Percentiles rank a stretch among this genome's conserved stretches.
phyloP scores from a whole-genome alignment of 2,113 vertebrate species.

The Nothocercus nigrocapillus region DNA sequence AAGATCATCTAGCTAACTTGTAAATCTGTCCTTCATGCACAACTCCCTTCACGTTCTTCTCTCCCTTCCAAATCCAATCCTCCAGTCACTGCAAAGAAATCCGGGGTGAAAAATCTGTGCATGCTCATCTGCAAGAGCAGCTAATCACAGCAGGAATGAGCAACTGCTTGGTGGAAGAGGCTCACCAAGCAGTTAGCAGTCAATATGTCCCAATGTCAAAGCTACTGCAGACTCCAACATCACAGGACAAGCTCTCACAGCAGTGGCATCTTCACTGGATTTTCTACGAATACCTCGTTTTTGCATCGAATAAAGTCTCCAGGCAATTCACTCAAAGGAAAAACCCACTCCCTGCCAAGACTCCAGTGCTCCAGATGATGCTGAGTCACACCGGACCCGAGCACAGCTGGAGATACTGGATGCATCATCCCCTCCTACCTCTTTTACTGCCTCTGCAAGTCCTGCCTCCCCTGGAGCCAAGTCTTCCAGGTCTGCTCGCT shows the following conservation, averaged over 20 bases:
- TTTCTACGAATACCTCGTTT: not conserved
- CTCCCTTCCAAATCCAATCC: not conserved
- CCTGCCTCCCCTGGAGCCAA: slow-evolving; percentile 7
- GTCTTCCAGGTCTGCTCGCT: not conserved
- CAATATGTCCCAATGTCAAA: not conserved
- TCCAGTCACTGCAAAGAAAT: not conserved
- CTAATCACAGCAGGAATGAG: not conserved
- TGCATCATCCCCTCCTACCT: slow-evolving; percentile 44
- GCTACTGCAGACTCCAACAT: too few relatives aligned
- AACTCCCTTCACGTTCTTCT: not conserved
- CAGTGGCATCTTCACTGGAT: not conserved
- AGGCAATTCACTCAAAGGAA: not conserved
- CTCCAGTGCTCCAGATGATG: not conserved
- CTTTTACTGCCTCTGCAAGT: slow-evolving; percentile 55
- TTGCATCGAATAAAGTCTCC: not conserved
- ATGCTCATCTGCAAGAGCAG: not conserved
- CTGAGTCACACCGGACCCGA: rapidly evolving
- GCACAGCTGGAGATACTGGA: not conserved
- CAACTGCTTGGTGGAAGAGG: not conserved
- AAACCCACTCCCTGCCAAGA: not conserved
- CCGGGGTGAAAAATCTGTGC: not conserved
- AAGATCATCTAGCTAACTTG: not conserved
- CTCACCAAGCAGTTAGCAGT: not conserved
- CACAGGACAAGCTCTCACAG: not conserved
- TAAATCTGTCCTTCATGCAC: not conserved